Evolutionary conservation across 2,113 vertebrate species (phyloP).

Genomic region (Sebastes fasciatus): DNA sequence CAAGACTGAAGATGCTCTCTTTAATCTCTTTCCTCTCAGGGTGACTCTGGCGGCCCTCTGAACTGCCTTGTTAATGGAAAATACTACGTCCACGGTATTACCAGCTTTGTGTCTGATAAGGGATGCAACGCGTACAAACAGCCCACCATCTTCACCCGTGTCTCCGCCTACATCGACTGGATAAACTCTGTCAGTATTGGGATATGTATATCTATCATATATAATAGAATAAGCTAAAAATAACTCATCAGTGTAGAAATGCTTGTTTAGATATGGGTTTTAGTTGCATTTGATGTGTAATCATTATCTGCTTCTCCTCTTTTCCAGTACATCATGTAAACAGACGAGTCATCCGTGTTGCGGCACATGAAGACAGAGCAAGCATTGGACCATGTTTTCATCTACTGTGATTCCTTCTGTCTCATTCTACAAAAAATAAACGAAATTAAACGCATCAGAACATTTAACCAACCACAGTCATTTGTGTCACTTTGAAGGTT

Average conservation of each 20-base stretch:
- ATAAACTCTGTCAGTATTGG: constrained; percentile 74
- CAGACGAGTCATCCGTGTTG: background rate
- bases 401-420: background rate
- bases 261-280: too few species aligned
- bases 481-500: background rate
- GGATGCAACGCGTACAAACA: constrained; percentile 85
- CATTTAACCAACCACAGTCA: background rate
- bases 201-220: background rate
- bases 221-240: background rate
- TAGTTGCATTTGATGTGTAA: background rate
- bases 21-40: constrained; percentile 68
- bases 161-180: constrained; percentile 89
- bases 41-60: constrained; percentile 90
- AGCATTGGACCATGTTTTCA: background rate
- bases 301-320: constrained; percentile 4
- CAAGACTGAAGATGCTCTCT: background rate
- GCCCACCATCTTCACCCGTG: constrained; percentile 90
- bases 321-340: constrained; percentile 70
- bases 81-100: constrained; percentile 86
- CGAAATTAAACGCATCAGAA: background rate
- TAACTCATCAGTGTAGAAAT: background rate
- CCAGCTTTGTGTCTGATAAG: constrained; percentile 87
- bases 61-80: constrained; percentile 82
- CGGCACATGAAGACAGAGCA: background rate
- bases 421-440: constrained; percentile 57